Conservation (phyloP, 64 coral and sea anemone genomes). For the Porites australiensis region DNA sequence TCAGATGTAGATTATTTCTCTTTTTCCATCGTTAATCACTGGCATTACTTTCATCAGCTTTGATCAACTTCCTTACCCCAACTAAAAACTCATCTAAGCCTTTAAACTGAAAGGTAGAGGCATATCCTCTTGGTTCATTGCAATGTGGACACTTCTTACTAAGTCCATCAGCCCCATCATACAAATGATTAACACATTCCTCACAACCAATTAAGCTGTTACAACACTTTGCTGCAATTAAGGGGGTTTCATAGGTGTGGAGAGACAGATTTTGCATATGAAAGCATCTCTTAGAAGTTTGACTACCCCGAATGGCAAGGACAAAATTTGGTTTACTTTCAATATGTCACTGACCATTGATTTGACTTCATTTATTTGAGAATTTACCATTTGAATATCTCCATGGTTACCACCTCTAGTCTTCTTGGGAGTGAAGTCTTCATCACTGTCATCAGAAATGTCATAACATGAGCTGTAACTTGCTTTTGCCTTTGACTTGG, state of each 20-base stretch:
- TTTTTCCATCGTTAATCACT: too few species aligned
- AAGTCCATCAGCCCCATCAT: slow-evolving; percentile 51
- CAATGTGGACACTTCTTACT: slow-evolving; percentile 71
- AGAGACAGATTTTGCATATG: slow-evolving; percentile 38
- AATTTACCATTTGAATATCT: slow-evolving; percentile 62
- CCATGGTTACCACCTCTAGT: slow-evolving; percentile 21
- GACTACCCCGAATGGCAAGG: slow-evolving; percentile 54
- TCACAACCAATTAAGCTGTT: slow-evolving; percentile 32
- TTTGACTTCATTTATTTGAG: slow-evolving; percentile 47
- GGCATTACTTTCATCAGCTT: slow-evolving; percentile 29
- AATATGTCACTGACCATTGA: slow-evolving; percentile 59
- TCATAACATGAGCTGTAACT: not conserved
- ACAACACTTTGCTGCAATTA: slow-evolving; percentile 43
- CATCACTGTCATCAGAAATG: slow-evolving; percentile 65
- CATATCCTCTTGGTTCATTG: slow-evolving; percentile 67
- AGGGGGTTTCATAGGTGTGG: slow-evolving; percentile 19
- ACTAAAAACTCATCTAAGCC: slow-evolving; percentile 59
- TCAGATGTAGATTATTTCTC: too few species aligned
- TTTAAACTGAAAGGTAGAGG: slow-evolving; percentile 64
- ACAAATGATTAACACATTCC: slow-evolving; percentile 25
- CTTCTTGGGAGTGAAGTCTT: slow-evolving; percentile 57
- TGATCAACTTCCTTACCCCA: slow-evolving; percentile 8
- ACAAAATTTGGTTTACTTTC: slow-evolving; percentile 18
- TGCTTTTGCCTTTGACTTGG: slow-evolving; percentile 41
- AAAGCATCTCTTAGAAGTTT: slow-evolving; percentile 61